These are phyloP conservation scores for Lymantria monacha DNA, from an alignment of 2,888 invertebrate genomes.

Conservation along the genomic window DNA sequence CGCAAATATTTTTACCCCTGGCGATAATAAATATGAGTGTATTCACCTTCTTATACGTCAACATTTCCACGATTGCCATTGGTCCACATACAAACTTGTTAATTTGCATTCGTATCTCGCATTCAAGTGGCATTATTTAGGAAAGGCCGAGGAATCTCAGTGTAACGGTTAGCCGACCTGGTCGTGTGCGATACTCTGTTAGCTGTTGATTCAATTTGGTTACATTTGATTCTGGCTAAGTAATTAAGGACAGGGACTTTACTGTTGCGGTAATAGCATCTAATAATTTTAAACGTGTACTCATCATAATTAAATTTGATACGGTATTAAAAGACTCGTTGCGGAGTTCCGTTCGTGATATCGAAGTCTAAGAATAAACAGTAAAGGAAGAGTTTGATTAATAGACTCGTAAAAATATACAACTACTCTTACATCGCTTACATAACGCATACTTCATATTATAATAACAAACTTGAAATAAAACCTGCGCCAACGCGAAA, in stretches of 20 bases:
- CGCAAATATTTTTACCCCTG: constrained; percentile 27
- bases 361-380: no score
- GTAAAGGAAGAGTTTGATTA: no score
- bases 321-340: no score
- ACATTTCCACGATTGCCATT: constrained; percentile 26
- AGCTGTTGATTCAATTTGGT: constrained; percentile 19
- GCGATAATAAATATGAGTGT: constrained; percentile 21
- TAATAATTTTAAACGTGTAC: constrained; percentile 6
- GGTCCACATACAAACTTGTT: constrained; percentile 55
- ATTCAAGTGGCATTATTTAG: constrained; percentile 63
- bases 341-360: no score
- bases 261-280: neutral
- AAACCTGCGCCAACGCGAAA: no score
- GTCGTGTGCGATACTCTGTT: constrained; percentile 26
- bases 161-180: constrained; percentile 60
- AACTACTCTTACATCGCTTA: no score
- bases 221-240: constrained; percentile 7
- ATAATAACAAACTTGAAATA: no score
- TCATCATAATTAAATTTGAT: no score
- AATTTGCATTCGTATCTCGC: constrained; percentile 65
- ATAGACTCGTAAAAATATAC: no score
- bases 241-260: constrained; percentile 3
- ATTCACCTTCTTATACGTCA: constrained; percentile 29
- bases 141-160: constrained; percentile 56
- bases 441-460: no score